A percentile compares a stretch with the other conserved stretches of the same genome.
phyloP scores from a whole-genome alignment of 2,113 vertebrate species.

The Ammospiza nelsoni region DNA sequence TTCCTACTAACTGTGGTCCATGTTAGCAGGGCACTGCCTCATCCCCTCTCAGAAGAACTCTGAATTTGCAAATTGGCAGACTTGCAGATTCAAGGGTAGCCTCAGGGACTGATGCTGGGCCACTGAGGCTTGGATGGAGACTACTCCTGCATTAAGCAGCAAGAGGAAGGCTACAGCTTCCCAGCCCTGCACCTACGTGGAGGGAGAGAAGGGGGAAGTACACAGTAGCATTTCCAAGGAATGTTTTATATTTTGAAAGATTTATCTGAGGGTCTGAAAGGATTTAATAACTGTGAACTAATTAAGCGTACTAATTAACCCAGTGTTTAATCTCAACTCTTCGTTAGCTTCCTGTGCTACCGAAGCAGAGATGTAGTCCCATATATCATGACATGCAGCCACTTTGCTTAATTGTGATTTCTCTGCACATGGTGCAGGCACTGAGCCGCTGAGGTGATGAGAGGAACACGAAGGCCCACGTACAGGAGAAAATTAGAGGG shows the following conservation, averaged over 20 bases:
- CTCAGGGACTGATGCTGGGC: not conserved
- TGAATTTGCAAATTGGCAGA: not conserved
- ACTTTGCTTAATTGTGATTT: conserved; percentile 44
- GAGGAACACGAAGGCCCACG: not conserved
- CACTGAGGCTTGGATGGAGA: not conserved
- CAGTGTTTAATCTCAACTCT: conserved; percentile 35
- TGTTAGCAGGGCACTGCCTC: not conserved
- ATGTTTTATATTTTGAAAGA: not conserved
- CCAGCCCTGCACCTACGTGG: not conserved
- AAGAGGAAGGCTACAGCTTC: not conserved
- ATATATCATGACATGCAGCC: conserved; percentile 27
- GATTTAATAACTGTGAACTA: conserved; percentile 58
- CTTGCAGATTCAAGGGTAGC: not conserved
- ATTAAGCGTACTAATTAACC: conserved; percentile 63
- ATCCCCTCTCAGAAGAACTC: not conserved
- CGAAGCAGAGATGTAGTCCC: not conserved
- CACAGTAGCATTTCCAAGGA: not conserved
- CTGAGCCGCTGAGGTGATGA: not conserved
- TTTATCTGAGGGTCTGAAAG: conserved; percentile 49
- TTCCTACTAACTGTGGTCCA: not conserved
- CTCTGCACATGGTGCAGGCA: not conserved
- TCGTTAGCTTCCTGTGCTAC: not conserved
- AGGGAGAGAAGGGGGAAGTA: not conserved
- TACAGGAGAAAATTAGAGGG: conserved; percentile 40
- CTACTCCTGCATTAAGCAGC: not conserved